Evolutionary conservation across 1,140 invertebrate genomes (phyloP).

Genomic region (Dryas iulia): DNA sequence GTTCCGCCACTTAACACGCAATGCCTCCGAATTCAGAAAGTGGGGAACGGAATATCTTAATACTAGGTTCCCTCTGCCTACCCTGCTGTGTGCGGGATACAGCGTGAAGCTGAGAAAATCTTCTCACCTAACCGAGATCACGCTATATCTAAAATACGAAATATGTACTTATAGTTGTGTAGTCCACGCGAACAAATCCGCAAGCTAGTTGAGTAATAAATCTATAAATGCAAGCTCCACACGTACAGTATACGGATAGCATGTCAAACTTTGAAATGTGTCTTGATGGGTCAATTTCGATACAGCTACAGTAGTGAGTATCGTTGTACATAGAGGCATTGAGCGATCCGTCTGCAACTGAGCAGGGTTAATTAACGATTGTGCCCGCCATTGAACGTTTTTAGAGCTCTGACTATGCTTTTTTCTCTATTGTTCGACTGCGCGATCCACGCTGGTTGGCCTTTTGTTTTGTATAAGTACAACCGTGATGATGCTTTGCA

Average conservation of each 20-base stretch:
- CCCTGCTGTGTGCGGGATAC: no score
- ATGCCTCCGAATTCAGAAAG: no score
- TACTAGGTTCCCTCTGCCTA: no score
- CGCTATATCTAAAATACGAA: no score
- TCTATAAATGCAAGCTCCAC: no score
- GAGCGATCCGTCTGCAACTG: constrained; percentile 19
- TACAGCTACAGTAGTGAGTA: not conserved
- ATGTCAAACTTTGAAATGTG: not conserved
- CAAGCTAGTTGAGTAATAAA: no score
- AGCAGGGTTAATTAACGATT: constrained; percentile 25
- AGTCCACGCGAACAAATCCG: no score
- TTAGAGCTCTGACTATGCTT: constrained; percentile 26
- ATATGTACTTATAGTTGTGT: no score
- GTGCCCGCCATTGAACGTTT: constrained; percentile 21
- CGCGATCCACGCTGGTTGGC: constrained; percentile 5
- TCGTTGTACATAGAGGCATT: not conserved
- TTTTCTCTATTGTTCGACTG: constrained; percentile 21
- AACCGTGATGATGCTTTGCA: not conserved
- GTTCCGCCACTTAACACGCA: no score
- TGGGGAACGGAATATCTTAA: no score
- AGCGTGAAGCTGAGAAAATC: no score
- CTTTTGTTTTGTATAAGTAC: constrained; percentile 18
- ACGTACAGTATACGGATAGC: not conserved
- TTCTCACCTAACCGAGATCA: no score
- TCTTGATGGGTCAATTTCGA: not conserved